These are phyloP conservation scores for Ostrea denselamellosa DNA, from an alignment of 1,140 invertebrate genomes.

Conservation along the genomic window DNA sequence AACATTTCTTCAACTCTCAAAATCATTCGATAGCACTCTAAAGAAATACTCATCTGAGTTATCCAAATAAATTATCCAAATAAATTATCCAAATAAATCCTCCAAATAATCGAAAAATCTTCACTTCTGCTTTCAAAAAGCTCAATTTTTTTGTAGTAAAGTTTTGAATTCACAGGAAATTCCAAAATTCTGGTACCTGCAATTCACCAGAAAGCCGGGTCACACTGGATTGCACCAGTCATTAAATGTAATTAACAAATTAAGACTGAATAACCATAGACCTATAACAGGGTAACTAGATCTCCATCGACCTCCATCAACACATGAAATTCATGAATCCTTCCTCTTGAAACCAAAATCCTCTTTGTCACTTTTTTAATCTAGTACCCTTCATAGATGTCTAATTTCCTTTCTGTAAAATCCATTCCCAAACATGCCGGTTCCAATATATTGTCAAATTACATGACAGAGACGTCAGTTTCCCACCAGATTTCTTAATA, in stretches of 20 bases:
- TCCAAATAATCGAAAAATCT: no score
- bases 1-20: background rate
- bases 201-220: background rate
- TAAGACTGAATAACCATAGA: background rate
- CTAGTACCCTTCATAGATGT: background rate
- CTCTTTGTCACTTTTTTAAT: background rate
- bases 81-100: no score
- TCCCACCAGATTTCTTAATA: conserved; percentile 24
- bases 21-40: background rate
- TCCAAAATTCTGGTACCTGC: background rate
- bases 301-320: background rate
- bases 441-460: conserved; percentile 6
- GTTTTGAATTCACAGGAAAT: background rate
- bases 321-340: background rate
- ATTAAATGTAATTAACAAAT: background rate
- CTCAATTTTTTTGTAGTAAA: background rate
- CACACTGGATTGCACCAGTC: background rate
- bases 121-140: no score
- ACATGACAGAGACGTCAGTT: background rate
- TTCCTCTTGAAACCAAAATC: background rate
- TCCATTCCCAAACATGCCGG: background rate
- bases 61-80: background rate
- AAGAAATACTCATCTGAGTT: background rate
- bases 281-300: background rate
- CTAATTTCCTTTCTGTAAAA: background rate